Conservation (phyloP, 2,888 invertebrate species). For the Caenorhabditis sulstoni region DNA sequence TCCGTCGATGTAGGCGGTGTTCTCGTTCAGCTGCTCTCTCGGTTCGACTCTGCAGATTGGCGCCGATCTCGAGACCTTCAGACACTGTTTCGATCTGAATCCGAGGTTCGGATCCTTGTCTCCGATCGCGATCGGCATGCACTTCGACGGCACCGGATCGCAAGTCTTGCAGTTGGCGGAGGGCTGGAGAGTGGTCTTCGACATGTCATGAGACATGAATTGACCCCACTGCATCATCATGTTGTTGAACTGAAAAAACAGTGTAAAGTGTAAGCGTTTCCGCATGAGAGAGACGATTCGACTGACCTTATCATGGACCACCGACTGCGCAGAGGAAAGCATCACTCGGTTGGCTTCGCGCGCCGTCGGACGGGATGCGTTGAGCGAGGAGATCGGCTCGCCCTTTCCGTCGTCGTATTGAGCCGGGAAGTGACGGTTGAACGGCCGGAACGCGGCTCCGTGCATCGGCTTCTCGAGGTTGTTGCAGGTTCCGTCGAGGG, state of each 20-base stretch:
- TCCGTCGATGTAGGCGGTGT: slow-evolving; percentile 92
- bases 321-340: slow-evolving; percentile 77
- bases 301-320: slow-evolving; percentile 71
- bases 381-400: slow-evolving; percentile 74
- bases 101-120: slow-evolving; percentile 77
- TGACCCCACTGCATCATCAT: slow-evolving; percentile 81
- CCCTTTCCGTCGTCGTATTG: slow-evolving; percentile 79
- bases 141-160: slow-evolving; percentile 73
- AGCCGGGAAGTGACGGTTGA: slow-evolving; percentile 77
- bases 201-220: slow-evolving; percentile 80
- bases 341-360: slow-evolving; percentile 77
- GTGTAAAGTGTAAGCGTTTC: not conserved
- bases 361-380: slow-evolving; percentile 70
- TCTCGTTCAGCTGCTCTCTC: slow-evolving; percentile 88
- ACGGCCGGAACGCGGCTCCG: slow-evolving; percentile 91
- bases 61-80: slow-evolving; percentile 86
- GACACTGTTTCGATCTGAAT: slow-evolving; percentile 76
- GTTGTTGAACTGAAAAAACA: slow-evolving; percentile 74
- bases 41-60: slow-evolving; percentile 97
- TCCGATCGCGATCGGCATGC: slow-evolving; percentile 78
- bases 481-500: slow-evolving; percentile 95
- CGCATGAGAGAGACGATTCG: not conserved
- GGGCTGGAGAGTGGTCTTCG: slow-evolving; percentile 78
- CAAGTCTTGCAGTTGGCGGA: slow-evolving; percentile 76
- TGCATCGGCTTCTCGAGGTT: slow-evolving; percentile 92